These are phyloP conservation scores for Nebria salina DNA, from an alignment of 2,888 invertebrate genomes.

Conservation along the genomic window DNA sequence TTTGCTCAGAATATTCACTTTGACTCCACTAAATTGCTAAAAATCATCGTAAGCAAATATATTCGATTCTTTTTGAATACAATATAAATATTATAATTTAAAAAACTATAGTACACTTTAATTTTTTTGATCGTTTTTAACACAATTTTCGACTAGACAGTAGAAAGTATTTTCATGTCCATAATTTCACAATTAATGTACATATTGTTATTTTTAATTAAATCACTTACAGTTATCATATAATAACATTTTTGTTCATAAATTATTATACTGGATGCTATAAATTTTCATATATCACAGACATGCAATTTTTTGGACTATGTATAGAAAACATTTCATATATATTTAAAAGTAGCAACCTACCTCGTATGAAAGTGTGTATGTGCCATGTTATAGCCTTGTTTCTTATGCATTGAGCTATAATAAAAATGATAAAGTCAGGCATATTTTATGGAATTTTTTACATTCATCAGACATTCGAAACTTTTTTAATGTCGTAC, in stretches of 20 bases:
- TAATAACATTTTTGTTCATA: background rate
- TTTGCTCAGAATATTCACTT: too few species aligned
- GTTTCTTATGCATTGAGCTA: slow-evolving; percentile 10
- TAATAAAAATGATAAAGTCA: slow-evolving; percentile 40
- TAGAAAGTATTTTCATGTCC: too few species aligned
- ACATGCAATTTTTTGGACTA: background rate
- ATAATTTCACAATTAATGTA: too few species aligned
- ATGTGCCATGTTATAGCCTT: background rate
- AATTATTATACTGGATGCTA: background rate
- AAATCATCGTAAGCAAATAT: too few species aligned
- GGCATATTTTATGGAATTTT: slow-evolving; percentile 32
- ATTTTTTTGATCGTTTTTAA: too few species aligned
- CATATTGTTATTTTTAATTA: background rate
- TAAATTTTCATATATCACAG: background rate
- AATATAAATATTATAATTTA: too few species aligned
- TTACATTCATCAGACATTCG: slow-evolving; percentile 36
- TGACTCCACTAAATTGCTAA: too few species aligned
- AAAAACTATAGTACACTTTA: too few species aligned
- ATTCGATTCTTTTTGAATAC: too few species aligned
- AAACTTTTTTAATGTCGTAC: slow-evolving; percentile 41
- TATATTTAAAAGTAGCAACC: background rate
- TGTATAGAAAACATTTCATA: background rate
- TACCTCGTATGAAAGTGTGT: background rate
- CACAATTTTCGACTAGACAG: too few species aligned
- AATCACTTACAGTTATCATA: background rate